Evolutionary conservation across 2,888 invertebrate genomes (phyloP).

Genomic region (Pseudococcus jackbeardsleyi): DNA sequence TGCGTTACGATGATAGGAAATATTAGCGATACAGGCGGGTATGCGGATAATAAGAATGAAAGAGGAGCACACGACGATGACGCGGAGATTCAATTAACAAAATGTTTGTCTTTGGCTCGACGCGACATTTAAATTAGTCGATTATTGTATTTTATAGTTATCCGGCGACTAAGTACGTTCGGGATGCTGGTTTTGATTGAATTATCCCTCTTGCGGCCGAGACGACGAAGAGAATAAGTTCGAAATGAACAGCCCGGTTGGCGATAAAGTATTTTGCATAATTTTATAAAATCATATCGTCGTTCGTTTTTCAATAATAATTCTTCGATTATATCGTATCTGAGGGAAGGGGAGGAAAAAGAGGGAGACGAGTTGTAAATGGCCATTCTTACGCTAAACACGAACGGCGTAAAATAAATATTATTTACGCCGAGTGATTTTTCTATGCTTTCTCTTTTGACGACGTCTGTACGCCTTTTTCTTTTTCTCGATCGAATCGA

Average conservation of each 20-base stretch:
- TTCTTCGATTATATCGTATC: not conserved
- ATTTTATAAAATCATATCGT: constrained; percentile 20
- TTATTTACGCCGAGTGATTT: constrained; percentile 25
- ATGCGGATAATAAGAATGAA: not conserved
- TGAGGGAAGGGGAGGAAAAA: not conserved
- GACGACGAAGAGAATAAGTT: not conserved
- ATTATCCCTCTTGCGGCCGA: not conserved
- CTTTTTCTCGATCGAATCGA: not conserved
- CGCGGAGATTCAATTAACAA: not conserved
- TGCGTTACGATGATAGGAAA: not conserved
- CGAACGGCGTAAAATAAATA: constrained; percentile 28
- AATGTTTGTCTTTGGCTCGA: constrained; percentile 27
- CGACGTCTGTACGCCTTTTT: not conserved
- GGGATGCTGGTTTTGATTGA: not conserved
- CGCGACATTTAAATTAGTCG: constrained; percentile 34
- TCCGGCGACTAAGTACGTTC: not conserved
- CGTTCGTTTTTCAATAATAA: not conserved
- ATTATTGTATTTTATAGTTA: constrained; percentile 31
- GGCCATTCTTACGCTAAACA: not conserved
- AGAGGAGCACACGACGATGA: not conserved
- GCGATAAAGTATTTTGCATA: not conserved
- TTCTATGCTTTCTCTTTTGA: not conserved
- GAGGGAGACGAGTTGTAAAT: not conserved
- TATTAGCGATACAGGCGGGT: not conserved
- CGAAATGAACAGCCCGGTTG: not conserved